These are phyloP conservation scores for Morinoia aosen DNA, from an alignment of 2,888 invertebrate species.

Conservation along the genomic window DNA sequence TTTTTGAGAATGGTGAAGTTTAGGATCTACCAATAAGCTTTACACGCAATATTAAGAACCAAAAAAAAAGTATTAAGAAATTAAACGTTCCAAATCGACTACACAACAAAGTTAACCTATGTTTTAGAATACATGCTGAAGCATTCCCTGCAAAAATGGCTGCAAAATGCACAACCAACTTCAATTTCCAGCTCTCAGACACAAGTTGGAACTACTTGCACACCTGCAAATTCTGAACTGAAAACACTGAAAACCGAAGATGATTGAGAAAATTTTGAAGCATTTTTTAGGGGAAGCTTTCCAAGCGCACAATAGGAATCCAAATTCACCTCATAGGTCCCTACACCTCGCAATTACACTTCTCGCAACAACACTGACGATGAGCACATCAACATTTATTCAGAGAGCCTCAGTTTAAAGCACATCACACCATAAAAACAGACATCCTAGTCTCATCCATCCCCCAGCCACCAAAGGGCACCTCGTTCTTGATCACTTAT, in stretches of 20 bases:
- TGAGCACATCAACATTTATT: conserved; percentile 18
- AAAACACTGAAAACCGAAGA: neutral
- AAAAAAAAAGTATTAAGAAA: neutral
- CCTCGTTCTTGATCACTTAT: conserved; percentile 34
- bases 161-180: neutral
- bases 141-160: neutral
- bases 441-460: neutral
- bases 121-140: neutral
- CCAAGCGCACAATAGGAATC: neutral
- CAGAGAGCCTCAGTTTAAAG: neutral
- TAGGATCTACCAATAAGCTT: neutral
- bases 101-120: conserved; percentile 8
- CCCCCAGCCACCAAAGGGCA: neutral
- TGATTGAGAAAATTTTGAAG: neutral
- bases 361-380: neutral
- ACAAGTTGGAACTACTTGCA: neutral
- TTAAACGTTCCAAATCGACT: neutral
- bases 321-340: neutral
- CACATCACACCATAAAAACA: neutral
- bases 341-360: neutral
- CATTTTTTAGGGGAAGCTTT: neutral
- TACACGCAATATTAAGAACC: neutral
- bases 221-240: neutral
- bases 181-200: neutral
- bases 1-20: neutral